Conservation (phyloP, 2,113 vertebrate species). For the Chaetops frenatus region DNA sequence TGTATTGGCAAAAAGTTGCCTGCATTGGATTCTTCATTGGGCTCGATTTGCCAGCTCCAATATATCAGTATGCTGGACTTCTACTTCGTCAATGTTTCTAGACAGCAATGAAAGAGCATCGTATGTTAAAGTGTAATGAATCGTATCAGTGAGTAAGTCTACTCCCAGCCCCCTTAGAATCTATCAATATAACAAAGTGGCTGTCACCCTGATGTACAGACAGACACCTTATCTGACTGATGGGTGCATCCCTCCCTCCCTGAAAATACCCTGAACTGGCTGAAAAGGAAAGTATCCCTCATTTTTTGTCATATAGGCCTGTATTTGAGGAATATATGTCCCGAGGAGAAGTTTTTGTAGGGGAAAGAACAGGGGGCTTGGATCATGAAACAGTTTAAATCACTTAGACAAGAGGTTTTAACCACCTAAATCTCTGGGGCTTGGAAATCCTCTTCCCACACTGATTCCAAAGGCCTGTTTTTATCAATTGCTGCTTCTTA, state of each 20-base stretch:
- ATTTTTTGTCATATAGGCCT: too few species aligned
- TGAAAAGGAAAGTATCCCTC: neutral
- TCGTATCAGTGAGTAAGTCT: constrained; percentile 26
- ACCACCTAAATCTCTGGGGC: neutral
- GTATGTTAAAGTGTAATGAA: constrained; percentile 18
- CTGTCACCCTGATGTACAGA: neutral
- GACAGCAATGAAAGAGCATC: neutral
- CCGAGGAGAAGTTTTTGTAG: neutral
- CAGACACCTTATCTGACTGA: neutral
- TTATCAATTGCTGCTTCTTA: neutral
- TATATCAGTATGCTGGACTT: constrained; percentile 42
- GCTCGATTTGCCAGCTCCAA: neutral
- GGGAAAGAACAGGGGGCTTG: neutral
- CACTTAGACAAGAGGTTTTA: neutral
- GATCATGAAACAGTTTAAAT: neutral
- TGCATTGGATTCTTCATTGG: constrained; percentile 10
- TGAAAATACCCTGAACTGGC: neutral
- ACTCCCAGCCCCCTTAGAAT: neutral
- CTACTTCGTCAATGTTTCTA: constrained; percentile 4
- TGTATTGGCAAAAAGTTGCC: constrained; percentile 46
- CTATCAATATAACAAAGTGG: constrained; percentile 15
- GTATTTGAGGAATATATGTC: neutral
- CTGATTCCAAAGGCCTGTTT: neutral
- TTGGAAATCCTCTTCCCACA: neutral
- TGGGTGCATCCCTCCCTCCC: neutral